Base-by-base conservation (phyloP, 1,140 invertebrate genomes). In the Bombus difficillimus region DNA sequence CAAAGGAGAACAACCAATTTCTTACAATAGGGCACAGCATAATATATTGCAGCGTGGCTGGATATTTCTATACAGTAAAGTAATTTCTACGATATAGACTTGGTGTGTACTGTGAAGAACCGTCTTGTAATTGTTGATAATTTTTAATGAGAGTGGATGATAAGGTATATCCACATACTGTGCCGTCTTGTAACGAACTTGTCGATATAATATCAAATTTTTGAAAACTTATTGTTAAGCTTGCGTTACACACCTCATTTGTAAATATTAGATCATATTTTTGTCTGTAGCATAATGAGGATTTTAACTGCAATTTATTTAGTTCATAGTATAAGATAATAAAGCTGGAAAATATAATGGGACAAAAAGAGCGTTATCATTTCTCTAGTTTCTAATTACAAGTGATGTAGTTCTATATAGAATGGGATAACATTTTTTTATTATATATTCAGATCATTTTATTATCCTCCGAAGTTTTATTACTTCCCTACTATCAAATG, bases 181-280 rank as follows among this genome's bases (percentile, higher is more conserved):
- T 90, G 89, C 91, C 87, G 83, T 87, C 66, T 90, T 91, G 86
- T 89, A 91, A 92, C 57, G 86, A 92, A 91, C 84, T 86, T 85
- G 76, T 85, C 83, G 76, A 79, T 79, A 81, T 79, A 81, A 87
- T 87, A 87, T 85, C 83, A 72, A 88, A 73, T 77, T 72, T 88
- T 90, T 83, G 85, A 85, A 74, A 90, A 88, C 86, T 89, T 92
- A 90, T 92, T 88, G 90, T 93, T 93, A 93, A 93, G 94, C 92
- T 94, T 94, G 93, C 89, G 93, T 94, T 94, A 93, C 89, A 93
- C 92, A 94, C 93, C 92, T 94, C 93, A 94, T 94, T 94, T 94
- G 94, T 94, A 94, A 94, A 94, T 94, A 94, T 94, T 94, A 94
- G 93, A 94, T 93, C 93, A 92, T 94, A 94, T 93, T 93, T 93